Base-by-base conservation (phyloP, 2,888 invertebrate genomes). In the Agrenia bidenticulata region DNA sequence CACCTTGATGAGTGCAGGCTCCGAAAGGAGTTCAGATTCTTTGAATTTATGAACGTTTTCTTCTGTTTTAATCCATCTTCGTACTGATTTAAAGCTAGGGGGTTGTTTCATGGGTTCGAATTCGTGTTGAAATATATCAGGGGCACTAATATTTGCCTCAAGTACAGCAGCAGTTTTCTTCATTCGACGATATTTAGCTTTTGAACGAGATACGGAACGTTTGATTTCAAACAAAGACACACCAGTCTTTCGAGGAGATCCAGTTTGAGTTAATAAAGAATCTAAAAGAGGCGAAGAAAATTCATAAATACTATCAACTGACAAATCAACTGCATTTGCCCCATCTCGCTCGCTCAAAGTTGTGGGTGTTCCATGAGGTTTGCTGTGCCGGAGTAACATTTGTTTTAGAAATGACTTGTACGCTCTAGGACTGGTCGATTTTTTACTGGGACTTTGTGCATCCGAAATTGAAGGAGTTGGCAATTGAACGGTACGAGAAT, bases 61-160 rank as follows among this genome's bases (percentile, higher is more conserved):
- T 7, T 54, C 58, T 21, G 54, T 54, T 15, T 68, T 61, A 1
- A 68, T 27, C 64, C 64, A 64, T 32, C 64, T 68, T 21, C 59
- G 59, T 2, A 23, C 45, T 15, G 39, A 63, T 37, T 67, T 67
- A 19, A 60, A 69, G 2, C 63, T 59, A 2, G 69, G 61, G 26
- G 72, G 64, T 11, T 45, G 55, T 26, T 69, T 72, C n/a, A 72
- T 27, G 1, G 72, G 72, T 42, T 69, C 69, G 23, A 49, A 67
- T 41, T 69, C 69, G 21, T 49, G 2, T 13, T 63, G 50, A 21
- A 67, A 72, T 9, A 60, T 26, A 59, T 72, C 69, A 2, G 60
- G 59, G 39, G 66, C 66, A 24, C 26, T 21, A 37, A 50, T 2
- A 51, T 70, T 67, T 21, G 63, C 66, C 23, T 66, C 64, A 1